Evolutionary conservation across 2,888 invertebrate genomes (phyloP), one percentile per base, ranked within the genome.

Genomic region (Drosophila tripunctata): DNA sequence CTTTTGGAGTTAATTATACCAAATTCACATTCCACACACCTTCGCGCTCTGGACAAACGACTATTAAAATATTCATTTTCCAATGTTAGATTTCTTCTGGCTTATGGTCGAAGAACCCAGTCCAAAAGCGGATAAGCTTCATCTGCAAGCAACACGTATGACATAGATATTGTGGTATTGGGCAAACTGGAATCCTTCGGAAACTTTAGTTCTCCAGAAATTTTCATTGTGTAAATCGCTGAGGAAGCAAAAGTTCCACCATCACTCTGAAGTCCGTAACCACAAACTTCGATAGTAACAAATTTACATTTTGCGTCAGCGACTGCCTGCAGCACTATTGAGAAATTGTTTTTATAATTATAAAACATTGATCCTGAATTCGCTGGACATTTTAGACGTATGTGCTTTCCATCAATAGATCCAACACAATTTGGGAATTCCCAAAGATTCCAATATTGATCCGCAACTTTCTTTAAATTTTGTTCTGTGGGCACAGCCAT

Each of bases 321-420:
- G 1, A 27, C 27, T 27, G 3, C 30, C 27, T 44, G 44, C 15
- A 44, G 17, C 10, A 44, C 44, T 30, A 44, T 30, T 10, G 44
- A 44, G 10, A 44, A 44, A 6, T 6, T 3, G 8, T 44, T 30
- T 17, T 44, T 30, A 44, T 44, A 30, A n/a, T 27, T 44, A 58
- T 67, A 85, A 70, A 64, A 88, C 43, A 74, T 54, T 8, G 83
- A 80, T 17, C 88, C 87, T 48, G 73, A 76, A 33, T 87, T 21
- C 35, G 35, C n/a, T n/a, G n/a, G n/a, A n/a, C n/a, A n/a, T n/a
- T n/a, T n/a, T n/a, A n/a, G n/a, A n/a, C n/a, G n/a, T n/a, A n/a
- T n/a, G n/a, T n/a, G n/a, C 8, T 35, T 35, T 17, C 15, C 35
- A 10, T 35, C 35, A 4, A 35, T 17, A 35, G 15, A 17, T 35